A percentile compares a stretch with the other conserved stretches of the same genome.
These are phyloP conservation scores for Morpho helenor DNA, from an alignment of 2,888 invertebrate genomes.

Conservation along the genomic window DNA sequence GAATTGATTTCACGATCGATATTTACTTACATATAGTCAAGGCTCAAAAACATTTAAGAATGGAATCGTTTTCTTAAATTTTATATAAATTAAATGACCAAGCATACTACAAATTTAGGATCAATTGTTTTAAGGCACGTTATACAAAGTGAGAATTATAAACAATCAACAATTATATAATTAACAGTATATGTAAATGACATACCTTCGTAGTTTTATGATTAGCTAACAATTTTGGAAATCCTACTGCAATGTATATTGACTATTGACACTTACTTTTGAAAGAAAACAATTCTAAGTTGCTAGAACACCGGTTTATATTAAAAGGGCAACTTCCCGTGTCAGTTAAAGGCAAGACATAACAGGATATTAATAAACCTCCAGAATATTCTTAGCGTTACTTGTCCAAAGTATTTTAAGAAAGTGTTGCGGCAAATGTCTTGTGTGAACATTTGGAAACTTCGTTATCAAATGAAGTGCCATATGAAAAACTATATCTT, in stretches of 20 bases:
- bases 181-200: too few relatives aligned
- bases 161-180: too few relatives aligned
- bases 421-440: slow-evolving; percentile 18
- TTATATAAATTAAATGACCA: too few relatives aligned
- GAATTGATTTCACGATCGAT: slow-evolving; percentile 18
- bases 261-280: too few relatives aligned
- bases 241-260: too few relatives aligned
- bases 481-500: slow-evolving; percentile 29
- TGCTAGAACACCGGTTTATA: slow-evolving; percentile 25
- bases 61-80: too few relatives aligned
- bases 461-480: slow-evolving; percentile 19
- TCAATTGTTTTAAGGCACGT: too few relatives aligned
- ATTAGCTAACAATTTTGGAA: too few relatives aligned
- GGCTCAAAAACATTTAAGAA: neutral
- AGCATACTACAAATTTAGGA: too few relatives aligned
- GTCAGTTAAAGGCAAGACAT: slow-evolving; percentile 21
- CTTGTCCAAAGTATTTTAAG: slow-evolving; percentile 11
- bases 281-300: slow-evolving; percentile 22
- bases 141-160: too few relatives aligned
- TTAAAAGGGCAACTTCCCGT: slow-evolving; percentile 22
- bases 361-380: slow-evolving; percentile 23
- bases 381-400: neutral
- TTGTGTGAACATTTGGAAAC: slow-evolving; percentile 16
- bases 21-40: slow-evolving; percentile 5
- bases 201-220: too few relatives aligned